These are phyloP conservation scores for Salvelinus alpinus DNA, from an alignment of 2,113 vertebrate genomes.

Conservation along the genomic window DNA sequence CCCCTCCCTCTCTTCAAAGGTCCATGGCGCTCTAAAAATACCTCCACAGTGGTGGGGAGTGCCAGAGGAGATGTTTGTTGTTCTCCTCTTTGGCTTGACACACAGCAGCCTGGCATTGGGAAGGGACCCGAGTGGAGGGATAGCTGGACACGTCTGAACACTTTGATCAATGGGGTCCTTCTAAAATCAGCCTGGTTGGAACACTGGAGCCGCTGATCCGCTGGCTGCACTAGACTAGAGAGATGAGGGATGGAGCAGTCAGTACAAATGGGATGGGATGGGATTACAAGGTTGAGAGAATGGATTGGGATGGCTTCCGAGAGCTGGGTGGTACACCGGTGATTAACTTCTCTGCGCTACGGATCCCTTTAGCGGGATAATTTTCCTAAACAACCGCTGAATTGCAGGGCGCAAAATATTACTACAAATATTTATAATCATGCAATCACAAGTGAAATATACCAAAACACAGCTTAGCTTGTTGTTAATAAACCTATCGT, in stretches of 20 bases:
- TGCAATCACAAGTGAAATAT: too few species aligned
- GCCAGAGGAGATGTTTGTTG: slow-evolving; percentile 61
- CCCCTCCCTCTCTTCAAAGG: slow-evolving; percentile 58
- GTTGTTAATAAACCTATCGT: too few species aligned
- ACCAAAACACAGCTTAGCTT: too few species aligned
- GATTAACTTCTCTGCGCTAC: too few species aligned
- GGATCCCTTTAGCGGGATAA: too few species aligned
- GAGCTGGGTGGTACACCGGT: too few species aligned
- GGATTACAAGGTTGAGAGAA: background rate
- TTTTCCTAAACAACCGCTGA: too few species aligned
- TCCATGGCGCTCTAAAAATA: slow-evolving; percentile 69
- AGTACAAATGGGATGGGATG: background rate
- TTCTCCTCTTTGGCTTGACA: slow-evolving; percentile 63
- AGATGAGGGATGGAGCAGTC: background rate
- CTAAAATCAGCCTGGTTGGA: slow-evolving; percentile 59
- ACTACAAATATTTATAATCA: too few species aligned
- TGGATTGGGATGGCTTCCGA: too few species aligned
- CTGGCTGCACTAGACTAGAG: background rate
- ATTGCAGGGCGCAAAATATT: too few species aligned
- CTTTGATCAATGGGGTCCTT: slow-evolving; percentile 68
- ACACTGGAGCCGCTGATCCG: background rate
- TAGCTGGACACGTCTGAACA: slow-evolving; percentile 55
- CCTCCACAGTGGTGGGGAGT: slow-evolving; percentile 15
- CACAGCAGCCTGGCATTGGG: slow-evolving; percentile 56
- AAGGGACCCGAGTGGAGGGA: background rate